phyloP scores from a whole-genome alignment of 2,113 vertebrate species.

The Malurus melanocephalus region DNA sequence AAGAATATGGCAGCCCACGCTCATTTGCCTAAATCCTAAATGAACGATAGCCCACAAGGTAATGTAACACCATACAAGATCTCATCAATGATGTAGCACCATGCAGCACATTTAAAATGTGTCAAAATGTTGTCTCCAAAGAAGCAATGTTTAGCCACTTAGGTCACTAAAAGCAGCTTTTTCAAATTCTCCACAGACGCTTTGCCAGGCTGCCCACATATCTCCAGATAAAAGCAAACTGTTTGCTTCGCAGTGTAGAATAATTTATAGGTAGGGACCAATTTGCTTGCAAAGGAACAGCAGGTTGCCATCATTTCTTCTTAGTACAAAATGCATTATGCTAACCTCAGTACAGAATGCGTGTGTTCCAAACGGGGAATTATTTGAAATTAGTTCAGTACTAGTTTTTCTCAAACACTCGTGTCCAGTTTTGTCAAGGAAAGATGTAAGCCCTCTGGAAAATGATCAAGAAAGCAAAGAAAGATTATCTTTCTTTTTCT shows the following conservation, averaged over 20 bases:
- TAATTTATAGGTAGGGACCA: conserved; percentile 71
- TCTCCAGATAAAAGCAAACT: conserved; percentile 55
- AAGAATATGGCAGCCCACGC: not conserved
- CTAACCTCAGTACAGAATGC: not conserved
- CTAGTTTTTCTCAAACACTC: not conserved
- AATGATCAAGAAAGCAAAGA: not conserved
- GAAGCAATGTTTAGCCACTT: conserved; percentile 2
- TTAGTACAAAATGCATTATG: conserved; percentile 41
- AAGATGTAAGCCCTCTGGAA: conserved; percentile 5
- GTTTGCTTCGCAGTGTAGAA: conserved; percentile 54
- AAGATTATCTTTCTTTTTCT: not conserved
- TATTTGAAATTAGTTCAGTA: conserved; percentile 42
- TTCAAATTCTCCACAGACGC: conserved; percentile 46
- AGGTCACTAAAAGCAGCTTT: conserved; percentile 48
- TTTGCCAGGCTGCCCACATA: conserved; percentile 48
- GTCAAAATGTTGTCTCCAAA: not conserved
- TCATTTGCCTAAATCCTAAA: not conserved
- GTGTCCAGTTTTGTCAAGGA: not conserved
- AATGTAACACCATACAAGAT: not conserved
- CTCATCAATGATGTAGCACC: not conserved
- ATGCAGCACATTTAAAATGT: not conserved
- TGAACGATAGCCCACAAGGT: not conserved
- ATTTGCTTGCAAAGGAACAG: conserved; percentile 62
- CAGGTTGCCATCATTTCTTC: conserved; percentile 28
- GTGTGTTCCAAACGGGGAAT: not conserved